These are phyloP conservation scores for Brachionus rotundiformis DNA, from an alignment of 1,140 invertebrate genomes.

Conservation along the genomic window DNA sequence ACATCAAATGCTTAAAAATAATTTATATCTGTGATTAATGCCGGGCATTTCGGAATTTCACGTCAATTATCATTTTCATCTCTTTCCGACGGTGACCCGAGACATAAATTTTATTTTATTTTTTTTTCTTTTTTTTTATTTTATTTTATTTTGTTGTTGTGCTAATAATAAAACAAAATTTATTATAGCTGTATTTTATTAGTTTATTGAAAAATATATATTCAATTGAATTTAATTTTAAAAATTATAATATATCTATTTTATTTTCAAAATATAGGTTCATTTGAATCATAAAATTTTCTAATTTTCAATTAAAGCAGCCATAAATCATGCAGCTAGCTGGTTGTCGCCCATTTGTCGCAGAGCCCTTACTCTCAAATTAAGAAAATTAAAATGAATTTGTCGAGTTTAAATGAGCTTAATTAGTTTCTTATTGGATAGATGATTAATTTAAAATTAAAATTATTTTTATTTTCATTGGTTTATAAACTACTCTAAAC, in stretches of 20 bases:
- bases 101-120: too few species aligned
- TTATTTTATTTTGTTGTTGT: too few species aligned
- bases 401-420: background rate
- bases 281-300: background rate
- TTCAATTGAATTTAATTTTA: background rate
- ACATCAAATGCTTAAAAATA: background rate
- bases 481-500: background rate
- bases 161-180: slow-evolving; percentile 3
- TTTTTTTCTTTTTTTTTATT: background rate
- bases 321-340: background rate
- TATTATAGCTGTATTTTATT: slow-evolving; percentile 40
- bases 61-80: background rate
- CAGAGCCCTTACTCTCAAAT: background rate
- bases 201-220: slow-evolving; percentile 4
- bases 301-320: background rate
- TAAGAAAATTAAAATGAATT: background rate
- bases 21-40: background rate
- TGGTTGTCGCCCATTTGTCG: background rate
- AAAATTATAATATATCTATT: background rate
- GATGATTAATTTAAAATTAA: background rate
- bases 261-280: background rate
- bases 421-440: slow-evolving; percentile 7
- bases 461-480: background rate
- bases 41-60: background rate
- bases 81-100: background rate